phyloP scores from a whole-genome alignment of 1,140 invertebrate genomes.

The Polypedilum pembai region DNA sequence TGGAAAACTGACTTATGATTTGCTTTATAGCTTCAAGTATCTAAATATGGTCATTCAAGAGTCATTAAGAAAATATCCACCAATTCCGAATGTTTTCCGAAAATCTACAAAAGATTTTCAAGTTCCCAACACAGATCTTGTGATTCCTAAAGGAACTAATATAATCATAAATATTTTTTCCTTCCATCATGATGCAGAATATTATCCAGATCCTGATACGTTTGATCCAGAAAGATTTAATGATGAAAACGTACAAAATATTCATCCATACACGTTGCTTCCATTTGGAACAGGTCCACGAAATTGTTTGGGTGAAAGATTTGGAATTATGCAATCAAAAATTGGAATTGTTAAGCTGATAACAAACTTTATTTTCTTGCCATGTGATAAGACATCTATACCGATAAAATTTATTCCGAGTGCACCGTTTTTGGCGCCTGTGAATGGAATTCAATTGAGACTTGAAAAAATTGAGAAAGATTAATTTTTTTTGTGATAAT shows the following conservation, averaged over 20 bases:
- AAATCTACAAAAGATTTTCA: constrained; percentile 41
- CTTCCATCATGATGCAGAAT: constrained; percentile 32
- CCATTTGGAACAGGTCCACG: constrained; percentile 46
- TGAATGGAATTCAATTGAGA: constrained; percentile 39
- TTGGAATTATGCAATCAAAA: constrained; percentile 60
- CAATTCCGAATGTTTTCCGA: constrained; percentile 44
- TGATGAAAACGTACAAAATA: constrained; percentile 35
- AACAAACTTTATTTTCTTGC: constrained; percentile 43
- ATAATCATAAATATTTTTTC: constrained; percentile 44
- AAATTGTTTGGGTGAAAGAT: constrained; percentile 52
- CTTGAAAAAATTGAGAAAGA: neutral
- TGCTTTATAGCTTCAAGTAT: constrained; percentile 44
- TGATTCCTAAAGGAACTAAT: constrained; percentile 35
- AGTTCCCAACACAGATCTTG: constrained; percentile 43
- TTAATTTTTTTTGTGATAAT: neutral
- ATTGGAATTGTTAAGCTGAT: constrained; percentile 51
- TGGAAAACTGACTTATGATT: constrained; percentile 42
- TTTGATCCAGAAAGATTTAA: constrained; percentile 49
- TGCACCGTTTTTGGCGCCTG: constrained; percentile 41
- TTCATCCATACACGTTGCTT: constrained; percentile 43
- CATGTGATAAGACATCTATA: constrained; percentile 43
- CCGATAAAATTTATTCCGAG: constrained; percentile 45
- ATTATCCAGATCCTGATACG: constrained; percentile 45
- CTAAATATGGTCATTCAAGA: constrained; percentile 39
- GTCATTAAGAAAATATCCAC: constrained; percentile 4